Base-by-base conservation (phyloP, 1,140 invertebrate species). In the Listronotus bonariensis region DNA sequence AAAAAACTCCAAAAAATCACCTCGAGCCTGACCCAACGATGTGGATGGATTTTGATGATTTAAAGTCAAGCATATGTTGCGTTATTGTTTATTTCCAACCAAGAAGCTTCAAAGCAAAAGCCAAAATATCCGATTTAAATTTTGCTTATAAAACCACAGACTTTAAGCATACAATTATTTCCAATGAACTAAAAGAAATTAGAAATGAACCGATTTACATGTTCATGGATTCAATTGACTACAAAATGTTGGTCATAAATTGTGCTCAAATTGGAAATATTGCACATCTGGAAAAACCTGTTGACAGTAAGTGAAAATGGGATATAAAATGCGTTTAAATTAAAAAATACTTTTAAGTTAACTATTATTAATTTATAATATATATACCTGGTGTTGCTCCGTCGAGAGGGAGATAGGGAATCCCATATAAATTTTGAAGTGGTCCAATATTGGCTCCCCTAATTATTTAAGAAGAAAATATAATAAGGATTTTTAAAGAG, bases 141-240 rank as follows among this genome's bases (percentile, higher is more conserved):
- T 62, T 65, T 15, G 2, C 32, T 8, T 8, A 55, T 31, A 55
- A 55, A 17, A 38, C 14, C 8, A 11, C 14, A 8, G 52, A 48
- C 15, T 64, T 57, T 18, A 18, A 36, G 20, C 20, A 59, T 20
- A 45, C 46, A 1, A 42, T 41, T 11, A 42, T 11, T 14, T 67
- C 69, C 0, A 38, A 41, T n/a, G 31, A 58, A 54, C 0, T 73
- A 41, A 38, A 18, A 7, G 41, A 60, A 12, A 67, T 66, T 4
- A 72, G 68, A 60, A 78, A 79, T 53, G 74, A 77, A 51, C 76
- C 79, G 0, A 26, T 80, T 9, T 80, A 80, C 56, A n/a, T 80
- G 1, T 76, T 80, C 43, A 60, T 71, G 8, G 79, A 81, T 58
- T 76, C 74, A 6, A 6, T 76, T 6, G 69, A 74, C 2, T 20